phyloP scores from a whole-genome alignment of 2,888 invertebrate genomes.

The Heliconius aoede region DNA sequence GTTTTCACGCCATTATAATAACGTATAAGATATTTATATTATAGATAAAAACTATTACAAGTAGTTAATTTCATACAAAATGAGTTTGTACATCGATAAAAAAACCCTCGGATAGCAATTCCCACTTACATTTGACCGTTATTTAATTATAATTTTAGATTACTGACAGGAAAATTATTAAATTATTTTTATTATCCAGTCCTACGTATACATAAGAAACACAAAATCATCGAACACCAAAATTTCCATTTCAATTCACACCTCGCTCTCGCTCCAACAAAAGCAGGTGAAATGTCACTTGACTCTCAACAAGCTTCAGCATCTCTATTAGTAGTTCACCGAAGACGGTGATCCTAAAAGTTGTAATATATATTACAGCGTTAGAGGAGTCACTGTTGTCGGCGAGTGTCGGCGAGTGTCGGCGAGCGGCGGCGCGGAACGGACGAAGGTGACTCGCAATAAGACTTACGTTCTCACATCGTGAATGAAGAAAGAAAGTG shows the following conservation, averaged over 20 bases:
- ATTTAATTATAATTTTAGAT: no score
- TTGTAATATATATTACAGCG: conserved; percentile 29
- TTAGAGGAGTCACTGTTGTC: conserved; percentile 26
- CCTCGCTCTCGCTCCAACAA: neutral
- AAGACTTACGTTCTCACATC: conserved; percentile 32
- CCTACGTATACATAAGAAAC: no score
- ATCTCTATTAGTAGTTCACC: conserved; percentile 7
- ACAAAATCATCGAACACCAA: neutral
- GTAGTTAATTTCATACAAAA: no score
- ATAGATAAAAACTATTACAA: no score
- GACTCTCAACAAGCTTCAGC: neutral
- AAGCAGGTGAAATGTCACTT: neutral
- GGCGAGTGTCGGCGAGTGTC: conserved; percentile 25
- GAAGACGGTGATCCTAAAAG: neutral
- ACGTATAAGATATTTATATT: no score
- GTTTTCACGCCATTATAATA: no score
- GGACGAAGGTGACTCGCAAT: conserved; percentile 51
- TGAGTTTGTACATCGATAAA: no score
- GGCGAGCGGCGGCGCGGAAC: conserved; percentile 49
- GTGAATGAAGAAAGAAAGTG: conserved; percentile 3
- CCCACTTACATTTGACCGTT: no score
- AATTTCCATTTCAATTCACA: neutral
- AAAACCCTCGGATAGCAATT: no score
- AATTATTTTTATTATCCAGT: no score
- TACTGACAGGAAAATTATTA: no score